phyloP scores from a whole-genome alignment of 2,888 invertebrate genomes.

The Platynereis dumerilii region DNA sequence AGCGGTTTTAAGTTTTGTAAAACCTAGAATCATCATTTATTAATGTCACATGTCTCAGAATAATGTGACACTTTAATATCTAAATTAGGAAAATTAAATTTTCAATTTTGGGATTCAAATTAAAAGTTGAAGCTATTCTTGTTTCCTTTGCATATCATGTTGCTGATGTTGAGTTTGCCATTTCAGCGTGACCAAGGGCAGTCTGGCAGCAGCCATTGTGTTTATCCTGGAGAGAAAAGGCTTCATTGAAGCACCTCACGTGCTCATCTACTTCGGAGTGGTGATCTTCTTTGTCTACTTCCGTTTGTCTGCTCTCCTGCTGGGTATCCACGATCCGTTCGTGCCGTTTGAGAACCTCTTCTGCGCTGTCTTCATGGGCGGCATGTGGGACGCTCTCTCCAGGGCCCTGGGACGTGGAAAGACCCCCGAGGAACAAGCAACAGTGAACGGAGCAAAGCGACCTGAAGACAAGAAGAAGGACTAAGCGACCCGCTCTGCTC shows the following conservation, averaged over 20 bases:
- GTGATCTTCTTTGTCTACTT: constrained; percentile 96
- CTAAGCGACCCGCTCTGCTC: neutral
- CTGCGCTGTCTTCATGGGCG: constrained; percentile 88
- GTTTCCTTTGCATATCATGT: too few species aligned
- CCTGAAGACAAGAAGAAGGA: constrained; percentile 21
- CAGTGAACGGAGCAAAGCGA: neutral
- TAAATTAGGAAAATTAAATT: too few species aligned
- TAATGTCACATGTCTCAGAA: too few species aligned
- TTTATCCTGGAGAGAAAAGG: constrained; percentile 97
- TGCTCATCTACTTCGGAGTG: constrained; percentile 96
- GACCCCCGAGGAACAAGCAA: constrained; percentile 30
- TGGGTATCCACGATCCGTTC: constrained; percentile 98
- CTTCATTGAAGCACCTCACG: constrained; percentile 94
- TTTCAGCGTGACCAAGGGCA: constrained; percentile 93
- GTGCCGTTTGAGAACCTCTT: constrained; percentile 98
- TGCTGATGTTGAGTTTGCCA: too few species aligned
- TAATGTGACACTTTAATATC: too few species aligned
- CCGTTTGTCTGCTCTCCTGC: constrained; percentile 91
- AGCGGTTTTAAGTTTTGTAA: too few species aligned
- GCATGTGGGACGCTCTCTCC: constrained; percentile 96
- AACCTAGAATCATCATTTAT: too few species aligned
- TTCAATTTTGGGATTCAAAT: too few species aligned
- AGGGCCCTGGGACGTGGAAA: constrained; percentile 75
- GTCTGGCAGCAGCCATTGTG: constrained; percentile 90
- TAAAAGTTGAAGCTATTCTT: too few species aligned